These are phyloP conservation scores for Amphimallon solstitiale DNA, from an alignment of 2,888 invertebrate genomes.

Conservation along the genomic window DNA sequence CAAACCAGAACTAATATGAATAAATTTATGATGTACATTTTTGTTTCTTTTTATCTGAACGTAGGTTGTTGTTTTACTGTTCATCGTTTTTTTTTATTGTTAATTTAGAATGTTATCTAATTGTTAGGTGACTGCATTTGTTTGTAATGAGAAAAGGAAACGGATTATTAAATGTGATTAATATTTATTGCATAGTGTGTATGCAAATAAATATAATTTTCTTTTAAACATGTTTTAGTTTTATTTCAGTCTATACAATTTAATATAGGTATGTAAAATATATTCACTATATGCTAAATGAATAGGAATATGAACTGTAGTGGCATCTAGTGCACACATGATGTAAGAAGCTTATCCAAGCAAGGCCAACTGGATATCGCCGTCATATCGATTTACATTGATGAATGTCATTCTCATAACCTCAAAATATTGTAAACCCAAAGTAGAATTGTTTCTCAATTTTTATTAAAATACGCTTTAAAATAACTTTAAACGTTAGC, in stretches of 20 bases:
- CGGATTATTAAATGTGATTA: constrained; percentile 13
- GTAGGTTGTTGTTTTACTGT: background rate
- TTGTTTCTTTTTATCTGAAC: constrained; percentile 8
- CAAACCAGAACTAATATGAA: background rate
- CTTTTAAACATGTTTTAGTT: constrained; percentile 8
- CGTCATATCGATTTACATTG: too few species aligned
- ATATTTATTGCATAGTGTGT: background rate
- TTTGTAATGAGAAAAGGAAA: background rate
- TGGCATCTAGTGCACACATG: too few species aligned
- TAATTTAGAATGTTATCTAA: constrained; percentile 19
- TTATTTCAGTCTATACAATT: background rate
- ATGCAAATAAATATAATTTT: constrained; percentile 16
- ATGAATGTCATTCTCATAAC: too few species aligned
- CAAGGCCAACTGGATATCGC: too few species aligned
- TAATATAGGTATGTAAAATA: too few species aligned
- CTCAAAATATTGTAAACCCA: too few species aligned
- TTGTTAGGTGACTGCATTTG: background rate
- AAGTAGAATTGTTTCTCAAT: too few species aligned
- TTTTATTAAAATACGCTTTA: too few species aligned
- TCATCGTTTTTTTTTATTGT: background rate
- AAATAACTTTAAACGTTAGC: too few species aligned
- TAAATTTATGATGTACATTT: constrained; percentile 15
- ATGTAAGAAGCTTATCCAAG: too few species aligned
- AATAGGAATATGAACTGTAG: too few species aligned
- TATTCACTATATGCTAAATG: too few species aligned